Evolutionary conservation across 2,113 vertebrate genomes (phyloP).

Genomic region (Ochotona curzoniae): DNA sequence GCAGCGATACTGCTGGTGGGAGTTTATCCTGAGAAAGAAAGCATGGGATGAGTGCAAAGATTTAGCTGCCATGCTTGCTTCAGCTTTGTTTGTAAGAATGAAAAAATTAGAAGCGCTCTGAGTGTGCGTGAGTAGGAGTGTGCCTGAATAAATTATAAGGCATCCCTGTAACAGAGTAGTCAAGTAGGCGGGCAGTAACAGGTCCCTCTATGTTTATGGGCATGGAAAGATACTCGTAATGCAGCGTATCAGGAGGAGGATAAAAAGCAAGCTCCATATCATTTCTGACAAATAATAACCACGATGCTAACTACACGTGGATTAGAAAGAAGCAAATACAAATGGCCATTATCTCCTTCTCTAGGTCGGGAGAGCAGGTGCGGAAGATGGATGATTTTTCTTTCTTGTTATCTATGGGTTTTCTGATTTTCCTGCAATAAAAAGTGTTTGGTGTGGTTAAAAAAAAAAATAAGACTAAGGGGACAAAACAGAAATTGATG

Average conservation of each 20-base stretch:
- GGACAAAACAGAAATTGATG: background rate
- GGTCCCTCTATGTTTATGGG: background rate
- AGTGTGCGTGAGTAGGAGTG: too few relatives aligned
- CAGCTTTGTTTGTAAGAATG: background rate
- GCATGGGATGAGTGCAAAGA: background rate
- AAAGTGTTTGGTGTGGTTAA: constrained; percentile 37
- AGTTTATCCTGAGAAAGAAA: background rate
- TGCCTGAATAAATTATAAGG: background rate
- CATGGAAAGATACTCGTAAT: background rate
- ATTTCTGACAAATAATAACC: background rate
- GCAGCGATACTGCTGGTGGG: background rate
- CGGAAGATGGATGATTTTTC: background rate
- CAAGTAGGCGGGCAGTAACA: background rate
- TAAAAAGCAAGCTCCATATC: background rate
- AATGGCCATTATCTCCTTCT: background rate
- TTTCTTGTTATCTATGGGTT: constrained; percentile 22
- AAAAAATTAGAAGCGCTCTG: background rate
- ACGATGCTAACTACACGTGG: background rate
- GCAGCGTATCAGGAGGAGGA: background rate
- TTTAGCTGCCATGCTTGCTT: constrained; percentile 8
- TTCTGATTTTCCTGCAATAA: constrained; percentile 51
- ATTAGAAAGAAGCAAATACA: background rate
- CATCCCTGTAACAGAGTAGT: background rate
- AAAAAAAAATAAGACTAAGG: constrained; percentile 23
- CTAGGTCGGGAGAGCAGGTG: background rate